Conservation (phyloP, 2,113 vertebrate genomes). For the Odocoileus hemionus region DNA sequence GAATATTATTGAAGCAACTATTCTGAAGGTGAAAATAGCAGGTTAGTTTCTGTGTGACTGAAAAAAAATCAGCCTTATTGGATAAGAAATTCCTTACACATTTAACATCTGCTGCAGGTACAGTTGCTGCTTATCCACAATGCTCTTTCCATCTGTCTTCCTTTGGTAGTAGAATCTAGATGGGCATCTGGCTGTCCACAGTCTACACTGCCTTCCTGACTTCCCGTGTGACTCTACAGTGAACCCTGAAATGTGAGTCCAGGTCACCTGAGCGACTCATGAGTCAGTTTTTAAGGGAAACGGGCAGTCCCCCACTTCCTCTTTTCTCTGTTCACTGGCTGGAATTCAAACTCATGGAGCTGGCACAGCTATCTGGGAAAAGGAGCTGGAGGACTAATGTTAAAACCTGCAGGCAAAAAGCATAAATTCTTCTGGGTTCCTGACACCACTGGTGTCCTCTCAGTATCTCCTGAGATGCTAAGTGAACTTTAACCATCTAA, state of each 20-base stretch:
- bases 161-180: background rate
- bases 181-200: background rate
- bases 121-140: background rate
- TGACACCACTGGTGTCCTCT: accelerated
- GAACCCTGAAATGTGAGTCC: background rate
- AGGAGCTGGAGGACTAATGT: background rate
- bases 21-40: background rate
- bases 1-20: background rate
- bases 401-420: background rate
- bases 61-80: background rate
- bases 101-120: background rate
- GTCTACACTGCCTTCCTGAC: background rate
- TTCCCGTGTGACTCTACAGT: background rate
- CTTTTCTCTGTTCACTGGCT: background rate
- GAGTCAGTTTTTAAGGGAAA: background rate
- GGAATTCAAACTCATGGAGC: background rate
- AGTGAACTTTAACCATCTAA: background rate
- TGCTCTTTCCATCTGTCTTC: background rate
- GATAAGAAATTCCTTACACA: background rate
- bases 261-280: accelerated
- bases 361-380: background rate
- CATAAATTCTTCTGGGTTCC: too few relatives aligned
- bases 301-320: accelerated
- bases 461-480: background rate
- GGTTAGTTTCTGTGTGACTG: background rate